Base-by-base conservation (phyloP, 2,797 vertebrate genomes). In the Miichthys miiuy region DNA sequence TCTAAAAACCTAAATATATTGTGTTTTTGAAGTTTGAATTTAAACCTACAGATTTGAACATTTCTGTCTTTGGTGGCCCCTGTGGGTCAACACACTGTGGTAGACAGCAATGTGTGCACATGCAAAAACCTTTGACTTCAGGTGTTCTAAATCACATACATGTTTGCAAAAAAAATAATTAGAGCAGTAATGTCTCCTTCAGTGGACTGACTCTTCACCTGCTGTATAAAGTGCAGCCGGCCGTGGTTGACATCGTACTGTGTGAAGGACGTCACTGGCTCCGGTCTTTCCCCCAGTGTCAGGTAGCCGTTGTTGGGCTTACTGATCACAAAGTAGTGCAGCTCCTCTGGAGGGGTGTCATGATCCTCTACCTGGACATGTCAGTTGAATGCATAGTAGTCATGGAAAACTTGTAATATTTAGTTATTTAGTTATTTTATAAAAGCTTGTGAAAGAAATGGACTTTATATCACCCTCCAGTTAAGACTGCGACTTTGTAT, bases 241-340 rank as follows among this genome's bases (percentile, higher is more conserved):
- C 92, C 95, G 6, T 82, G 89, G 85, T 98, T 96, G 34, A 97
- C 79, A 62, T 98, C 95, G 2, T 96, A 96, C 89, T 99, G 97
- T 25, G 97, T 97, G 87, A 99, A 98, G 20, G 94, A 89, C 23
- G 93, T 91, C 77, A 96, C 83, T 0, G 95, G 91, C 52, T 95
- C 96, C 1, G 94, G 93, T 75, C 93, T 90, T 52, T 93, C 93
- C 60, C 92, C 92, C 87, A 96, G 90, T 2, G 95, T 95, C 84
- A 99, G 92, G 86, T 96, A 96, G 44, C 97, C 97, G 41, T 97
- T 98, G 87, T 87, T 96, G 18, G 97, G 97, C 8, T 94, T 91
- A 62, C 92, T 95, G 82, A 98, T 94, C 71, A 98, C 88, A 0
- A 91, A 92, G 70, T 97, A 99, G 77, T 92, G 96, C 77, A 98